phyloP scores from a whole-genome alignment of 2,888 invertebrate genomes.

The Plebejus anna region DNA sequence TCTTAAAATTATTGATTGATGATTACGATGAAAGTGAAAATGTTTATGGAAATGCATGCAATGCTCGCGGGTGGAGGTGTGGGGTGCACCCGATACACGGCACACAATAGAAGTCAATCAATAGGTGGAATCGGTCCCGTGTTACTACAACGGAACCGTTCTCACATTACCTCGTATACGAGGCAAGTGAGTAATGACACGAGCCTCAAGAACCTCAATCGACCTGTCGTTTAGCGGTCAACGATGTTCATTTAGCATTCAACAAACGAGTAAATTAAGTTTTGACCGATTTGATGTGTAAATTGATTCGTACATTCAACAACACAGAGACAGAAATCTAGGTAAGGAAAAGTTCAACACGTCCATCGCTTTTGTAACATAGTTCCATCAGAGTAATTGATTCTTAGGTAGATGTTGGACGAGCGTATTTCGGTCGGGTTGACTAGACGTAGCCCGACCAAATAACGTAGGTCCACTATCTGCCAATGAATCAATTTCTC shows the following conservation, averaged over 20 bases:
- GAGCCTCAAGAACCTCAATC: not conserved
- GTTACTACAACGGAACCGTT: slow-evolving; percentile 30
- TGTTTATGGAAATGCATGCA: slow-evolving; percentile 55
- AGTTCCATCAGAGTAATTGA: not conserved
- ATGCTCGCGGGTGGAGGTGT: slow-evolving; percentile 42
- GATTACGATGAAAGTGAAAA: slow-evolving; percentile 39
- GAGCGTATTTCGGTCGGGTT: not conserved
- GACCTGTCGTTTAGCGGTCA: slow-evolving; percentile 21
- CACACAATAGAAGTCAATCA: slow-evolving; percentile 54
- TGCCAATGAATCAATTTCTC: too few species aligned
- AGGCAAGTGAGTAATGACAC: slow-evolving; percentile 29
- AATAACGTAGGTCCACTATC: not conserved
- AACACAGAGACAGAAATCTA: not conserved
- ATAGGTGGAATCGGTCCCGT: slow-evolving; percentile 45
- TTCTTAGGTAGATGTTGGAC: not conserved
- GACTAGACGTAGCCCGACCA: not conserved
- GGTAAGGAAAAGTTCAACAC: not conserved
- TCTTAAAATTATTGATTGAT: not conserved
- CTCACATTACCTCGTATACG: slow-evolving; percentile 25
- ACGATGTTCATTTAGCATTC: not conserved
- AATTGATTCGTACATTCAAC: not conserved
- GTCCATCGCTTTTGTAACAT: not conserved
- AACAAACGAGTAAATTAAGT: not conserved
- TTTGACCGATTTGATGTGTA: not conserved
- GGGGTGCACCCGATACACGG: slow-evolving; percentile 32